Evolutionary conservation across 2,888 invertebrate species (phyloP).

Genomic region (Urechis unicinctus): DNA sequence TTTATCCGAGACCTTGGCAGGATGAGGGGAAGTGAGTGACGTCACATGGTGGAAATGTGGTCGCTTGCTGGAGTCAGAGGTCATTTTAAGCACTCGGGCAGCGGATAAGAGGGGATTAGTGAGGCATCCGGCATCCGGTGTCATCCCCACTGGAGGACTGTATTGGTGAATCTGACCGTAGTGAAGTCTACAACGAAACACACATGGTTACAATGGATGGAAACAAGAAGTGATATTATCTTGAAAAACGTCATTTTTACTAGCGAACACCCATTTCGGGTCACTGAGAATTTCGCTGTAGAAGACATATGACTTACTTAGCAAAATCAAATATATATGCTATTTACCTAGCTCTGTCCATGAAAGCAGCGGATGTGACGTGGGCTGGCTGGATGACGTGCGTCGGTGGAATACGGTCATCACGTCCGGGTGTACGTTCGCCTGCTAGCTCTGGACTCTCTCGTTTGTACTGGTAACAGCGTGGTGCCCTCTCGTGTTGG

Average conservation of each 20-base stretch:
- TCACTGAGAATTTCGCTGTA: too few species aligned
- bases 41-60: too few species aligned
- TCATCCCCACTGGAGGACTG: slow-evolving; percentile 23
- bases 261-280: too few species aligned
- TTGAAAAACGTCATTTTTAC: too few species aligned
- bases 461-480: slow-evolving; percentile 51
- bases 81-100: slow-evolving; percentile 4
- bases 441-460: slow-evolving; percentile 10
- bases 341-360: not conserved
- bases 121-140: slow-evolving; percentile 21
- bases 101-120: slow-evolving; percentile 44
- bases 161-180: slow-evolving; percentile 25
- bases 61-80: not conserved
- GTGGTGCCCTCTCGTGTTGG: slow-evolving; percentile 81
- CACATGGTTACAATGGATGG: not conserved
- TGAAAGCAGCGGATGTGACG: not conserved
- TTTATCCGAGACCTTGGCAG: too few species aligned
- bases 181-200: slow-evolving; percentile 19
- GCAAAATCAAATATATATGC: too few species aligned
- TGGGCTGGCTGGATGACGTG: not conserved
- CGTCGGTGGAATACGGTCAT: not conserved
- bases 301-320: not conserved
- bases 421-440: not conserved
- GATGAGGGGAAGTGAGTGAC: too few species aligned
- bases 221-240: not conserved